These are phyloP conservation scores for Plutella xylostella DNA, from an alignment of 2,888 invertebrate species.

Conservation along the genomic window DNA sequence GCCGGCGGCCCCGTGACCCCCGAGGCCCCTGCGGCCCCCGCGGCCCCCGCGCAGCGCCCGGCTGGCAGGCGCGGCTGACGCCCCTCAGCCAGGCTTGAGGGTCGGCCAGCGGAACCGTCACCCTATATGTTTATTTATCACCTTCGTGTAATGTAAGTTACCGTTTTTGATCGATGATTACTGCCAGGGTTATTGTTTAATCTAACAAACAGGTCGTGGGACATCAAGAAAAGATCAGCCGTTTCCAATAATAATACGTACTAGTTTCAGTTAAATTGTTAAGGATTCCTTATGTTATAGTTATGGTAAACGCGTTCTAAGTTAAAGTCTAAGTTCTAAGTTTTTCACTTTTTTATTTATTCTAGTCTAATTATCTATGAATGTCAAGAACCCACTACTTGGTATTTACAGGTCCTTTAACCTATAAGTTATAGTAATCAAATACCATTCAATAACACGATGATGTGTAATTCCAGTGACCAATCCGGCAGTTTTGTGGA, in stretches of 20 bases:
- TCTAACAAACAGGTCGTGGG: background rate
- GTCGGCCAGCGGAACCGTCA: conserved; percentile 17
- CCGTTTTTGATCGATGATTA: no score
- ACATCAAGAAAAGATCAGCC: background rate
- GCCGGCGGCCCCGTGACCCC: conserved; percentile 23
- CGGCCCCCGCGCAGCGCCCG: conserved; percentile 35
- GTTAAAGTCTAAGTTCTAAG: no score
- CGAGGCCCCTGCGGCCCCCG: no score
- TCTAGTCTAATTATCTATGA: no score
- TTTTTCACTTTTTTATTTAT: no score
- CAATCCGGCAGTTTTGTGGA: background rate
- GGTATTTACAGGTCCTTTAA: no score
- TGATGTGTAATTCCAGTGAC: background rate
- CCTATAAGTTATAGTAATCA: no score
- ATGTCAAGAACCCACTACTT: no score
- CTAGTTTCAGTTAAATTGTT: background rate
- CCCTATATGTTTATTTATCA: background rate
- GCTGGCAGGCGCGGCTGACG: conserved; percentile 27
- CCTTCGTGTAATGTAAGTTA: background rate
- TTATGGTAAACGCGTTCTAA: no score
- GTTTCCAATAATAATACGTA: background rate
- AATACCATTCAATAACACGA: no score
- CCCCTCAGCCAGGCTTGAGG: conserved; percentile 23
- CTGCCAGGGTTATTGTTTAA: no score
- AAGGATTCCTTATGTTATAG: background rate